Evolutionary conservation across 2,888 invertebrate genomes (phyloP), one percentile per base, ranked within the genome.

Genomic region (Adela reaumurella): DNA sequence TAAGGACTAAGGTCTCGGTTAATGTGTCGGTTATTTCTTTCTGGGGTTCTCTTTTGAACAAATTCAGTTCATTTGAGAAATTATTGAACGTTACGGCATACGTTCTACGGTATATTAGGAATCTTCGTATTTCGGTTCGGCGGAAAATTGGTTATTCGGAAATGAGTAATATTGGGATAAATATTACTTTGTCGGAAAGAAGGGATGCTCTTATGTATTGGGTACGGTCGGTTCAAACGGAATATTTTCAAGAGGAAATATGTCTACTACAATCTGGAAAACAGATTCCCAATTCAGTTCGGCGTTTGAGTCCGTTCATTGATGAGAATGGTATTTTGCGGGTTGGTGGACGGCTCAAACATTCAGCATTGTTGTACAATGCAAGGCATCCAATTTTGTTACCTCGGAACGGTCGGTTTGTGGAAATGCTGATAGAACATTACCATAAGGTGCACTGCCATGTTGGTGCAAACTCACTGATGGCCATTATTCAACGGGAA

Each of bases 341-440:
- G 43, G 47, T 48, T 11, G 47, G 47, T n/a, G 47, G 47, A 20
- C 43, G 47, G 20, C 11, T 48, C 10, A 43, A 24, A n/a, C 41
- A 48, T 16, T n/a, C 47, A 4, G 6, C 3, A 10, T 43, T 48
- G 28, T 28, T 43, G 2, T 4, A 8, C 19, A 17, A 14, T 8
- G 47, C 18, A 3, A 41, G n/a, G 10, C 47, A 48, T 43, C 47
- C 47, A 14, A 42, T 48, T 2, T 24, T 48, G 16, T 20, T 48
- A 19, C 48, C 45, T 17, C 44, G 44, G 18, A 18, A 14, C 5
- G n/a, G 17, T 14, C 17, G 4, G 3, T 17, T 48, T 10, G 6
- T 44, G 17, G 35, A 3, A 5, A 11, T 45, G 16, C 19, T 49
- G 2, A 41, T 45, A 11, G 46, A 49, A 14, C 17, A 46, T 19